Conservation (phyloP, 2,888 invertebrate genomes). For the Seira musarum region DNA sequence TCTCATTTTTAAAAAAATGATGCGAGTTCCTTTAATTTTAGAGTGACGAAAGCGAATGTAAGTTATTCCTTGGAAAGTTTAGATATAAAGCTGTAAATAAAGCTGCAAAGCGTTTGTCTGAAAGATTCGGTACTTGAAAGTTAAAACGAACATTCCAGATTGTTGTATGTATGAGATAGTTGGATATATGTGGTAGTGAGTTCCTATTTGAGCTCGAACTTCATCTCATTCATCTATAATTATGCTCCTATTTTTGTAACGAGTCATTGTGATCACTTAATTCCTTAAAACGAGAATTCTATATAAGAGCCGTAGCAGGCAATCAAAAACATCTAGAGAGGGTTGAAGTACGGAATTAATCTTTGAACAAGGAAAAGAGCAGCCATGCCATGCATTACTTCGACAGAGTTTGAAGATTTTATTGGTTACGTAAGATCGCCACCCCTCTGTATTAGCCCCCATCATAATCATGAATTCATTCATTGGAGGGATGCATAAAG, state of each 20-base stretch:
- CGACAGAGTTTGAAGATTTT: slow-evolving; percentile 57
- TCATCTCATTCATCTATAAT: too few species aligned
- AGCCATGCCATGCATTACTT: not conserved
- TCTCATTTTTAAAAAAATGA: too few species aligned
- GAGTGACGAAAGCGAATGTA: too few species aligned
- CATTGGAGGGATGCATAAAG: slow-evolving; percentile 69
- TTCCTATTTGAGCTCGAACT: too few species aligned
- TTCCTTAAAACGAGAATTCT: slow-evolving; percentile 9
- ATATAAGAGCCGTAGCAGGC: not conserved
- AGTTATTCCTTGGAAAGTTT: too few species aligned
- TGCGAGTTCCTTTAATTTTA: too few species aligned
- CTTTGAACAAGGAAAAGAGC: not conserved
- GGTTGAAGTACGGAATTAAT: slow-evolving; percentile 10
- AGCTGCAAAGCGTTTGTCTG: too few species aligned
- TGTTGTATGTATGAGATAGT: too few species aligned
- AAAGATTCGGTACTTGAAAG: too few species aligned
- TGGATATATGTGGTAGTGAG: too few species aligned
- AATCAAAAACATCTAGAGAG: not conserved
- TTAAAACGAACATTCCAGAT: too few species aligned
- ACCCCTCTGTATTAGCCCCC: slow-evolving; percentile 69
- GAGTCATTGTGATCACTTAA: slow-evolving; percentile 7
- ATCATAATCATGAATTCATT: slow-evolving; percentile 70
- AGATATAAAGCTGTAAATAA: too few species aligned
- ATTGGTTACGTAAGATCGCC: slow-evolving; percentile 70
- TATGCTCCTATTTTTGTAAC: slow-evolving; percentile 13